These are phyloP conservation scores for Megaustenia siamemsis DNA, from an alignment of 2,888 invertebrate genomes.

Conservation along the genomic window DNA sequence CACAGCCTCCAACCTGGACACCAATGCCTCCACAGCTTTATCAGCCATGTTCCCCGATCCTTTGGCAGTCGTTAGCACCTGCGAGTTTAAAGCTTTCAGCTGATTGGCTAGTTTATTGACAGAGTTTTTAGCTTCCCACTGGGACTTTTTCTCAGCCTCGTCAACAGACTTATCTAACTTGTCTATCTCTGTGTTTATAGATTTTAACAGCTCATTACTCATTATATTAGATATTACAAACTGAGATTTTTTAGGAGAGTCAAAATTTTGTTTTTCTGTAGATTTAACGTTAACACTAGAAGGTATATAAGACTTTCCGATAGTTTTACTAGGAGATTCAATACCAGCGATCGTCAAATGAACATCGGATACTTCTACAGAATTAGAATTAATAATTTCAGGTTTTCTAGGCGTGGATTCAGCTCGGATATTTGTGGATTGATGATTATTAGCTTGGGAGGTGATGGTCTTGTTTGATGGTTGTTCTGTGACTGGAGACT, in stretches of 20 bases:
- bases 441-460: background rate
- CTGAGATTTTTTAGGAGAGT: background rate
- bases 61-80: slow-evolving; percentile 45
- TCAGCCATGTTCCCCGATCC: slow-evolving; percentile 65
- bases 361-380: slow-evolving; percentile 27
- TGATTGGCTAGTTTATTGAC: slow-evolving; percentile 54
- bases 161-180: slow-evolving; percentile 39
- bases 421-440: background rate
- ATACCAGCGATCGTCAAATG: background rate
- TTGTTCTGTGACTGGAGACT: slow-evolving; percentile 43
- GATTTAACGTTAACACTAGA: background rate
- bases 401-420: background rate
- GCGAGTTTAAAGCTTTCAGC: slow-evolving; percentile 56
- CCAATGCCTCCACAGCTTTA: slow-evolving; percentile 85
- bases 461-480: background rate
- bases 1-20: slow-evolving; percentile 87
- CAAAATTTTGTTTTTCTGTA: background rate
- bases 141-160: slow-evolving; percentile 32
- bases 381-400: background rate
- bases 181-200: slow-evolving; percentile 37
- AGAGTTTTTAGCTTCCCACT: slow-evolving; percentile 20
- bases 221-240: slow-evolving; percentile 15
- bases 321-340: background rate
- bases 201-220: slow-evolving; percentile 21
- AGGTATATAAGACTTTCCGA: background rate